Percentiles rank a stretch among this genome's conserved stretches.
Conservation (phyloP, 1,140 invertebrate genomes). For the Saccostrea echinata region DNA sequence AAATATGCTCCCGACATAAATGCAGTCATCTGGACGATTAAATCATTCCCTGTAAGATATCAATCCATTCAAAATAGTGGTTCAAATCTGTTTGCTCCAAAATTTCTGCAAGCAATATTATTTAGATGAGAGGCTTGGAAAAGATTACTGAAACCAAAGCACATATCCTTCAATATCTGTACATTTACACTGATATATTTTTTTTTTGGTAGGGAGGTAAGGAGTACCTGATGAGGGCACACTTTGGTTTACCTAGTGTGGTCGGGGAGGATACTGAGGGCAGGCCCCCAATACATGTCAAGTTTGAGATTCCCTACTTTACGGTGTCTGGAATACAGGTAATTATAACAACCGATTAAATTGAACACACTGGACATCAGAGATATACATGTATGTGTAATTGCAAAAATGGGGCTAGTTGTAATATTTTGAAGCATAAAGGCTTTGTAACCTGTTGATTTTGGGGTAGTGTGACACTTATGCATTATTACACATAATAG, state of each 20-base stretch:
- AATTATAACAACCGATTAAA: conserved; percentile 46
- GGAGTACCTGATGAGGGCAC: conserved; percentile 99
- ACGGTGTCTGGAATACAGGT: conserved; percentile 99
- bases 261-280: conserved; percentile 96
- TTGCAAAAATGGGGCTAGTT: background rate
- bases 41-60: conserved; percentile 92
- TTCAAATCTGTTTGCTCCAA: no score
- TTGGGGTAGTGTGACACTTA: no score
- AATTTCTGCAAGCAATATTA: no score
- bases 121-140: no score
- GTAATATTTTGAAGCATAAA: no score
- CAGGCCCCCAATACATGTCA: conserved; percentile 98
- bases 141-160: no score
- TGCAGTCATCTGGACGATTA: conserved; percentile 99
- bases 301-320: conserved; percentile 99
- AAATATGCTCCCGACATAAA: conserved; percentile 99
- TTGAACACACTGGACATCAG: background rate
- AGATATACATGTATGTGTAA: background rate
- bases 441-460: no score
- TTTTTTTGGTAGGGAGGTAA: conserved; percentile 89
- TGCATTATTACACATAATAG: background rate
- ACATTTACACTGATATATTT: background rate
- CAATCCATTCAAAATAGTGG: background rate
- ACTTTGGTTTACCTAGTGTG: conserved; percentile 99
- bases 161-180: no score